Percentiles rank a stretch among this genome's conserved stretches.
Evolutionary conservation across 2,797 vertebrate species (phyloP).

Genomic region (Mus spretus): DNA sequence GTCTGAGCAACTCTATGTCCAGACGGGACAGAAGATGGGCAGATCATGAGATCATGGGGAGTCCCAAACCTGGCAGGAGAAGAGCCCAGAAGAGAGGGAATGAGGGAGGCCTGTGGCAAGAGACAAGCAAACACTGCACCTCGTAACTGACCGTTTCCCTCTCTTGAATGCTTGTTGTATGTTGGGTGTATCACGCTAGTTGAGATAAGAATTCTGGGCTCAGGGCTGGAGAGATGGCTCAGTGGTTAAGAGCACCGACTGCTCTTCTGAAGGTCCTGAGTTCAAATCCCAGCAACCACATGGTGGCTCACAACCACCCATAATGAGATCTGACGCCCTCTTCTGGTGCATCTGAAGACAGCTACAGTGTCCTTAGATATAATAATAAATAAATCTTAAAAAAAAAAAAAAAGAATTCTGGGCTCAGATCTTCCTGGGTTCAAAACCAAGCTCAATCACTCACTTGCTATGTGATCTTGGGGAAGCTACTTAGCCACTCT

Average conservation of each 20-base stretch:
- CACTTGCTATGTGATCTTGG: neutral
- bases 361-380: too few species aligned
- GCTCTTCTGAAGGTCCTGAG: too few species aligned
- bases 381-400: too few species aligned
- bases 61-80: neutral
- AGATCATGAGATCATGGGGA: neutral
- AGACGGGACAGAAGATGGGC: neutral
- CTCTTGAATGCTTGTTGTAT: neutral
- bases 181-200: neutral
- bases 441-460: neutral
- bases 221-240: neutral
- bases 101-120: neutral
- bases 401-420: neutral
- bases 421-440: conserved; percentile 30
- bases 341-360: too few species aligned
- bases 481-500: neutral
- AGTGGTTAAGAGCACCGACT: too few species aligned
- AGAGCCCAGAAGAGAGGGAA: neutral
- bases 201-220: conserved; percentile 2
- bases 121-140: neutral
- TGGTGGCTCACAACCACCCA: too few species aligned
- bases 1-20: neutral
- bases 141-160: neutral
- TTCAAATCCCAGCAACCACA: too few species aligned
- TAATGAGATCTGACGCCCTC: too few species aligned